Evolutionary conservation across 2,888 invertebrate genomes (phyloP), one percentile per base, ranked within the genome.

Genomic region (Nemotelus nigrinus): DNA sequence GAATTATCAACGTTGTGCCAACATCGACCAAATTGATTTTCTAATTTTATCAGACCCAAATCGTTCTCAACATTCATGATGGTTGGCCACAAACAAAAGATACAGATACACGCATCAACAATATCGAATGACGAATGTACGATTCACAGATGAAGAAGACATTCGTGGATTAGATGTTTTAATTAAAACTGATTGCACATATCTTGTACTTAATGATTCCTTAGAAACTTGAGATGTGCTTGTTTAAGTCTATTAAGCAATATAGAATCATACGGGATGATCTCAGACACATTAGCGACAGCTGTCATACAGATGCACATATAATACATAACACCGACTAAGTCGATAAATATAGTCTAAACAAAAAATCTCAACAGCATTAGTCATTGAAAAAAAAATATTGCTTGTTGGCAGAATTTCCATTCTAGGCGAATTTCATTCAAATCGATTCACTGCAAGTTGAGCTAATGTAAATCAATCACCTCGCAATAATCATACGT

Each of bases 391-490:
- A 58, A n/a, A 58, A 25, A 25, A 25, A 25, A 25, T 25, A 25
- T 25, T 25, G 25, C 25, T 25, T 58, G 8, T 4, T 58, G 41
- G 4, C 1, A 60, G 3, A 39, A 60, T 60, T 25, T 60, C 60
- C 60, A 60, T 41, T 7, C 43, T 43, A 39, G 41, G 60, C 43
- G 39, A 60, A 57, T 25, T 3, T 57, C 25, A 57, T 7, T 57
- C 10, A n/a, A 25, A 25, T 25, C 25, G 25, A 25, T 25, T 25
- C 25, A 25, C 25, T 25, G 25, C 25, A 25, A 25, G 25, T 25
- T 60, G 39, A 43, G n/a, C 8, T 47, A 70, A 70, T 70, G 53
- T 41, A 70, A 55, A 70, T 6, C 25, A 68, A 55, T 70, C 53
- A 50, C 48, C 50, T 50, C 50, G 25, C 65, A 25, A 25, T 4